Base-by-base conservation (phyloP, 2,113 vertebrate genomes). In the Bucco capensis region DNA sequence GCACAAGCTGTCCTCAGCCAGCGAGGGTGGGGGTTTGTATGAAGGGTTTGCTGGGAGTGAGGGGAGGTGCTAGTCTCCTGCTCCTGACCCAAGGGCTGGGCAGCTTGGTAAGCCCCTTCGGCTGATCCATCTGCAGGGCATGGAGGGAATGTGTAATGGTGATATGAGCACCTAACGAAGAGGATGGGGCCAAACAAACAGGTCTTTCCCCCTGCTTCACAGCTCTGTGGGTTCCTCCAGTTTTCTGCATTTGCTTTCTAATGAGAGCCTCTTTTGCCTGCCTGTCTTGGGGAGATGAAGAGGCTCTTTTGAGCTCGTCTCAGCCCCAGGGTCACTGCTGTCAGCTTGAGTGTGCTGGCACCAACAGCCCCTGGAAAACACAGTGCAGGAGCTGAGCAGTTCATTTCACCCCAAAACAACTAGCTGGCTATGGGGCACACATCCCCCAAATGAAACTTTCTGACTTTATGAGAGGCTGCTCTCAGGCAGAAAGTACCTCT, bases 81-180 rank as follows among this genome's bases (percentile, higher is more conserved):
- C 46, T 35, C 37, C 38, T 25, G 22, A 24, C 57, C 25, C 25
- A 0, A 0, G 27, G 13, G 6, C 5, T 1, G 2, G 53, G 84
- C 23, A 73, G 53, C 53, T 54, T 0, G 1, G 15, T 13, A 57
- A 72, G 22, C 40, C 40, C 53, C 31, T 60, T 49, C 0, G 1
- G 58, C 71, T 57, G 25, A 61, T 16, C 12, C 1, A 0, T 30
- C 66, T 64, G 66, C 19, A 16, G 33, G 54, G 60, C 66, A 58
- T 1, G 14, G 30, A 62, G 30, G 24, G 49, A 9, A 22, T 0
- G 2, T 0, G 0, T n/a, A 12, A 28, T 2, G 12, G 49, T 1
- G 2, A 65, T 47, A 58, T 0, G 1, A 42, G 38, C 0, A 3
- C 25, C 17, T 58, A 17, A 33, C 0, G 2, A 50, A 42, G 33